Evolutionary conservation across 2,113 vertebrate genomes (phyloP).

Genomic region (Oncorhynchus keta): DNA sequence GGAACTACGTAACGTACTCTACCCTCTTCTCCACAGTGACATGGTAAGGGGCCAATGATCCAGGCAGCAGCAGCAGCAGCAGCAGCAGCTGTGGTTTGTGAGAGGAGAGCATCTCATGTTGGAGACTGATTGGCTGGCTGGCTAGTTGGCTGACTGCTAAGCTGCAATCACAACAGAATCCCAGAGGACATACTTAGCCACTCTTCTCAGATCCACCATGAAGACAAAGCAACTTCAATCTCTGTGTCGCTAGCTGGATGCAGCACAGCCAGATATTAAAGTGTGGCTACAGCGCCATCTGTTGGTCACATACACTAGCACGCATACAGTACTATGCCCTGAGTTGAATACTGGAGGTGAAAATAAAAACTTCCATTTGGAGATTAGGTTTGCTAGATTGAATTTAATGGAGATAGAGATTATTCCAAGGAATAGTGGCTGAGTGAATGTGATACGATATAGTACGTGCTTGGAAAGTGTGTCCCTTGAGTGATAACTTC

Average conservation of each 20-base stretch:
- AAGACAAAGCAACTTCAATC: slow-evolving; percentile 52
- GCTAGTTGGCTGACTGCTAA: no score
- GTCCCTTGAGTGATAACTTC: no score
- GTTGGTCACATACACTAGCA: slow-evolving; percentile 42
- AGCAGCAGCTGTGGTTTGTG: slow-evolving; percentile 68
- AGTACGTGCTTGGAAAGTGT: no score
- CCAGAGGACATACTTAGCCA: slow-evolving; percentile 67
- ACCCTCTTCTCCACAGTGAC: no score
- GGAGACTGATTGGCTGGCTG: slow-evolving; percentile 1
- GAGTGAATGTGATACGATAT: no score
- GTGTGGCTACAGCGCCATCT: slow-evolving; percentile 71
- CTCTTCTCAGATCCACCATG: slow-evolving; percentile 64
- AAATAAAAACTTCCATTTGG: no score
- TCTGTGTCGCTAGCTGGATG: not conserved
- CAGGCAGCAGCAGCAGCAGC: slow-evolving; percentile 38
- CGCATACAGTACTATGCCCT: no score
- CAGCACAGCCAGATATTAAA: slow-evolving; percentile 22
- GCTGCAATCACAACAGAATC: slow-evolving; percentile 69
- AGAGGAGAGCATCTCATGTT: slow-evolving; percentile 60
- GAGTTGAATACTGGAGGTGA: no score
- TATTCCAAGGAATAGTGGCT: no score
- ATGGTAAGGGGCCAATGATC: no score
- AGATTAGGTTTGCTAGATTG: no score
- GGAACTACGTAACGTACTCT: not conserved
- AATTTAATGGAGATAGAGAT: no score